Evolutionary conservation across 2,888 invertebrate species (phyloP).

Genomic region (Chrysodeixis includens): DNA sequence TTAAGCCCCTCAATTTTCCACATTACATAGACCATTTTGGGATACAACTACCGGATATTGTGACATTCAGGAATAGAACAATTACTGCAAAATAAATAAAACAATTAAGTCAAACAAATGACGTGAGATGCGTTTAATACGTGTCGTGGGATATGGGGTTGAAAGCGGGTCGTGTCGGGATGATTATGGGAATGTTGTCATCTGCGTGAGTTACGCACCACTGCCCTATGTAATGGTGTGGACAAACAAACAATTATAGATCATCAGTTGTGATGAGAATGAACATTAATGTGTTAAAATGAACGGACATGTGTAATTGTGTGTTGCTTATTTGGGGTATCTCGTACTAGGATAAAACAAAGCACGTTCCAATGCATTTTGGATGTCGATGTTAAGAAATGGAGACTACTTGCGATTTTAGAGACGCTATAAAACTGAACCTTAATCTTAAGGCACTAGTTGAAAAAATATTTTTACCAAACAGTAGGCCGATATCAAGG

Average conservation of each 20-base stretch:
- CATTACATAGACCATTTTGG: slow-evolving; percentile 3
- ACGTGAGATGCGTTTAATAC: slow-evolving; percentile 68
- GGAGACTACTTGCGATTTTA: too few species aligned
- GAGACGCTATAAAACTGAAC: too few species aligned
- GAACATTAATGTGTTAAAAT: slow-evolving; percentile 1
- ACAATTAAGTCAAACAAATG: slow-evolving; percentile 80
- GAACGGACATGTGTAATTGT: too few species aligned
- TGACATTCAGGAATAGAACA: slow-evolving; percentile 67
- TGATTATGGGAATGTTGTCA: slow-evolving; percentile 85
- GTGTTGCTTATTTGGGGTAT: not conserved
- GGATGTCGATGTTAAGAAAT: too few species aligned
- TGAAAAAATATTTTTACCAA: not conserved
- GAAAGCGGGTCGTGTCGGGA: slow-evolving; percentile 51
- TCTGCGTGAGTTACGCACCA: slow-evolving; percentile 79
- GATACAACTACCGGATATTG: slow-evolving; percentile 66
- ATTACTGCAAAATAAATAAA: slow-evolving; percentile 75
- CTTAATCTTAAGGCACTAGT: too few species aligned
- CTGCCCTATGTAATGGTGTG: slow-evolving; percentile 61
- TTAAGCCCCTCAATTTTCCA: not conserved
- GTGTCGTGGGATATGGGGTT: slow-evolving; percentile 79
- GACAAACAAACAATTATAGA: slow-evolving; percentile 24
- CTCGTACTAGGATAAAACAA: too few species aligned
- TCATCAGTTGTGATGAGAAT: not conserved
- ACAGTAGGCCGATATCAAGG: not conserved
- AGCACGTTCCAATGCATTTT: too few species aligned